Base-by-base conservation (phyloP, 2,797 vertebrate genomes). In the Myotis pilosus region DNA sequence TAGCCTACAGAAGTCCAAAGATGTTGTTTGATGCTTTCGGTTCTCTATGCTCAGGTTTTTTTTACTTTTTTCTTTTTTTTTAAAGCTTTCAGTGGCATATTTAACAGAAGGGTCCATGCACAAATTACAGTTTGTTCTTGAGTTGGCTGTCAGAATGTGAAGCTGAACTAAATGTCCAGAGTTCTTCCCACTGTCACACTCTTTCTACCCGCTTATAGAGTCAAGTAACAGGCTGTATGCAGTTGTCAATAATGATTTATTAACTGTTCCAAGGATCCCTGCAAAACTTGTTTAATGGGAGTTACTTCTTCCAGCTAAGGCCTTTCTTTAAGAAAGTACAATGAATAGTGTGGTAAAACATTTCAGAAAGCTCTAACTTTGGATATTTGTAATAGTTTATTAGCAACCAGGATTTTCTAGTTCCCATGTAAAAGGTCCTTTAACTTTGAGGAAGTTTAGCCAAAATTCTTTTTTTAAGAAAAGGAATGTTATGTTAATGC, bases 121-220 rank as follows among this genome's bases (percentile, higher is more conserved):
- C 74, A 89, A 91, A 94, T 86, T 81, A 92, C 33, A 87, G 64
- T 76, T 89, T 92, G 89, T 95, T 95, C 89, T 92, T 95, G 66
- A 66, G 51, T 68, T 76, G 11, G 10, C 51, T 95, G 74, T 57
- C 69, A 83, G 69, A 92, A 93, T 76, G 55, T 75, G 83, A 79
- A 87, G 8, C 47, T 83, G 85, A 95, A 80, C 72, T 93, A 81
- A 84, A 47, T 85, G 87, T 91, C 93, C 81, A 78, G n/a, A 93
- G 11, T 76, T 75, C 49, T 87, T 33, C 47, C 41, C 25, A 30
- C 33, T 51, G 25, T 44, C 28, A 9, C 49, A 19, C 41, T 81
- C 36, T 84, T 17, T 30, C 80, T 87, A 68, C 38, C n/a, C 51
- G 83, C 78, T 94, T 68, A 53, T 68, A 83, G 51, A 68, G 72